Evolutionary conservation across 1,140 invertebrate species (phyloP).

Genomic region (Pogonomyrmex barbatus): DNA sequence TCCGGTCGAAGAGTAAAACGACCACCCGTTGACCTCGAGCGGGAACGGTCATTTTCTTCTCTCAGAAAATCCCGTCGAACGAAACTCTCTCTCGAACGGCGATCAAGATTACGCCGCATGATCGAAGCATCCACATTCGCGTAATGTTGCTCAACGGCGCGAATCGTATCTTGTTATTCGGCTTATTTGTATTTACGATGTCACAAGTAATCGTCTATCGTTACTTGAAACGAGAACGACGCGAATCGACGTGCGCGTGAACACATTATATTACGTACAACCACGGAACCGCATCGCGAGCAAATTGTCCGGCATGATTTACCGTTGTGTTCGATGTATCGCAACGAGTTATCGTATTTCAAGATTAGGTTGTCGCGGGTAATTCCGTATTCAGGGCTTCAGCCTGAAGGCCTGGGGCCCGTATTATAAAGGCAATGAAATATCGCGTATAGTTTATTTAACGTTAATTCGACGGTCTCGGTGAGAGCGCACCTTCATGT

Average conservation of each 20-base stretch:
- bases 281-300: constrained; percentile 6
- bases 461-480: constrained; percentile 12
- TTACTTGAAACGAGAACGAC: constrained; percentile 20
- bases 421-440: constrained; percentile 48
- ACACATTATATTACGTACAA: constrained; percentile 21
- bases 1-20: constrained; percentile 17
- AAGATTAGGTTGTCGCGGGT: constrained; percentile 71
- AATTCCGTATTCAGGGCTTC: constrained; percentile 64
- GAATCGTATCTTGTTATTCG: constrained; percentile 43
- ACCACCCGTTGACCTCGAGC: constrained; percentile 50
- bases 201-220: constrained; percentile 19
- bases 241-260: constrained; percentile 13
- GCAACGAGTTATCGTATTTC: constrained; percentile 67
- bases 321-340: constrained; percentile 58
- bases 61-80: constrained; percentile 30
- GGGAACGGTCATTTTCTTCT: constrained; percentile 34
- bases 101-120: constrained; percentile 50
- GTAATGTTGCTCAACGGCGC: constrained; percentile 36
- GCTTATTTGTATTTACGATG: constrained; percentile 32
- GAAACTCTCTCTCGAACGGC: not conserved
- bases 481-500: constrained; percentile 24
- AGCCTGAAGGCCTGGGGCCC: constrained; percentile 16
- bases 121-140: not conserved
- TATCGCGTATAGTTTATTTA: constrained; percentile 49
- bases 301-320: constrained; percentile 66